Base-by-base conservation (phyloP, 92 coral and sea anemone genomes). In the Diadumene lineata region DNA sequence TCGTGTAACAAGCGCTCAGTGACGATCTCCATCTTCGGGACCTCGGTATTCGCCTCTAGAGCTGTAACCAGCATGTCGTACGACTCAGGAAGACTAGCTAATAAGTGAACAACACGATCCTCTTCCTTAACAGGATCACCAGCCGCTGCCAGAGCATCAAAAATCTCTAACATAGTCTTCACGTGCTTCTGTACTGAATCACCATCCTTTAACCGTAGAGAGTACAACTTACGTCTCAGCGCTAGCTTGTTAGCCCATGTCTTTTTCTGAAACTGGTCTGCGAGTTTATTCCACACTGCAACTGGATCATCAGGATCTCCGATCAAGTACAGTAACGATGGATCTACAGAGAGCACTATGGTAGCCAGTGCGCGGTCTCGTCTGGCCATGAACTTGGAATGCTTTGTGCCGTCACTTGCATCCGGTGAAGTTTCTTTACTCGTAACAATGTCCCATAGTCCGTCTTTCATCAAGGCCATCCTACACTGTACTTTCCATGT, bases 21-120 rank as follows among this genome's bases (percentile, higher is more conserved):
- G n/a, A n/a, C n/a, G n/a, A n/a, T n/a, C n/a, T n/a, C n/a, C n/a
- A n/a, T n/a, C n/a, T n/a, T n/a, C n/a, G n/a, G n/a, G n/a, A n/a
- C n/a, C n/a, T n/a, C n/a, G n/a, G 77, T 66, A n/a, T 81, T 83
- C 34, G 89, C 88, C 66, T 87, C 92, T n/a, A 87, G 63, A 19
- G 92, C 88, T 22, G 88, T 87, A 50, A 87, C 92, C 17, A 87
- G 86, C 85, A 83, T 87, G 61, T 66, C 64, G n/a, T n/a, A n/a
- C n/a, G n/a, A n/a, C n/a, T n/a, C n/a, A n/a, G n/a, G n/a, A n/a
- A n/a, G n/a, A n/a, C n/a, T n/a, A 28, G 84, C 91, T 19, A 86
- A 75, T 38, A 82, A 43, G 56, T 75, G 73, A 19, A 73, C 74
- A 3, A 80, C 89, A 34, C 74, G 79, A 66, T 72, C 85, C 63